Evolutionary conservation across 2,888 invertebrate genomes (phyloP).

Genomic region (Diploptera punctata): DNA sequence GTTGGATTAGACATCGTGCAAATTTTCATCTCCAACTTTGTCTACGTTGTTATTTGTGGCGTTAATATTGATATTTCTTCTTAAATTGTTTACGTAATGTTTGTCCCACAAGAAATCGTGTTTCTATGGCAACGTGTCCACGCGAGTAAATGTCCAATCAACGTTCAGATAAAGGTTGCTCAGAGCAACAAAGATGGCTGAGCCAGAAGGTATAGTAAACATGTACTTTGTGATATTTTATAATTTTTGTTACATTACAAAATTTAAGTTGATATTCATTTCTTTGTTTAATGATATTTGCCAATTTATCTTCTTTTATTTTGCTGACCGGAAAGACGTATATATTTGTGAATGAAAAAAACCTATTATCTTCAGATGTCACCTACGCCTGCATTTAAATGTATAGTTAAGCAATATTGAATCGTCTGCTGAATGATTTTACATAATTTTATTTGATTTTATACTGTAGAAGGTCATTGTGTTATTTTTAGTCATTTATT

Average conservation of each 20-base stretch:
- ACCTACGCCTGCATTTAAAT: background rate
- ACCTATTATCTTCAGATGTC: background rate
- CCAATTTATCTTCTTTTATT: background rate
- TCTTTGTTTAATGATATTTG: background rate
- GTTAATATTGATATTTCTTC: constrained; percentile 25
- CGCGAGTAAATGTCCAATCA: constrained; percentile 31
- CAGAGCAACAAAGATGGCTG: constrained; percentile 44
- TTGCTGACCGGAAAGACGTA: background rate
- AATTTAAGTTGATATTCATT: background rate
- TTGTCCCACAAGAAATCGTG: background rate
- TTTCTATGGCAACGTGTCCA: constrained; percentile 35
- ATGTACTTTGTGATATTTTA: background rate
- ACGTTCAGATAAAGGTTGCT: constrained; percentile 35
- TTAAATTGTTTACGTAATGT: constrained; percentile 1
- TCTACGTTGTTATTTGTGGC: background rate
- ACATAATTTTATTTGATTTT: background rate
- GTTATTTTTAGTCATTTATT: no score
- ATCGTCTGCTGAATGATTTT: background rate
- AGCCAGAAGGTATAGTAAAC: constrained; percentile 41
- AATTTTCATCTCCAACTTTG: constrained; percentile 17
- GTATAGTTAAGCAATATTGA: background rate
- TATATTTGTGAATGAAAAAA: background rate
- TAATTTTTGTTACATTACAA: background rate
- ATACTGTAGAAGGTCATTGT: no score
- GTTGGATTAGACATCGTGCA: constrained; percentile 33